Evolutionary conservation across 2,113 vertebrate species (phyloP).

Genomic region (Crotophaga sulcirostris): DNA sequence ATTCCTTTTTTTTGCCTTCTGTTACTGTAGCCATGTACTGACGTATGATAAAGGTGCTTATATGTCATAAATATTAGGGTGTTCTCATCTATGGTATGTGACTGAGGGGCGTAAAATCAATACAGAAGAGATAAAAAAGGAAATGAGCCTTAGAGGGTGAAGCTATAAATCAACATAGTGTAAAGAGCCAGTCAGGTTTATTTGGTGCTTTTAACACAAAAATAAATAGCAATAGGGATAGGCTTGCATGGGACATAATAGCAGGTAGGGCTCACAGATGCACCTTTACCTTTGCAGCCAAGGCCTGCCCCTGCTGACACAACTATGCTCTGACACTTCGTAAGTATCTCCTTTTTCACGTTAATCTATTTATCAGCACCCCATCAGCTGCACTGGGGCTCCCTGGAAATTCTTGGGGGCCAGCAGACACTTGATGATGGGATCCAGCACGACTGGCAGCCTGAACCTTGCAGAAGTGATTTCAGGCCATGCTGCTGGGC

Average conservation of each 20-base stretch:
- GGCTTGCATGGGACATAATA: not conserved
- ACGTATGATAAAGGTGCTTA: not conserved
- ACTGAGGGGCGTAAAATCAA: not conserved
- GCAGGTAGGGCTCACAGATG: not conserved
- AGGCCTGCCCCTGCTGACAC: not conserved
- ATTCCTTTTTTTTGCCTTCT: not conserved
- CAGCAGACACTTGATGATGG: not conserved
- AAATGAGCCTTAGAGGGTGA: not conserved
- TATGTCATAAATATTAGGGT: not conserved
- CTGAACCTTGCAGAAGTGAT: accelerated
- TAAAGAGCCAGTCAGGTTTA: not conserved
- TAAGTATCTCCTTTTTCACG: not conserved
- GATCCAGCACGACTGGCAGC: not conserved
- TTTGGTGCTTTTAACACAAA: not conserved
- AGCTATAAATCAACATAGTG: not conserved
- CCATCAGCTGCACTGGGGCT: accelerated
- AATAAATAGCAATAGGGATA: not conserved
- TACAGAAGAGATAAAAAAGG: not conserved
- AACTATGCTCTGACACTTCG: not conserved
- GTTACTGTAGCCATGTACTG: not conserved
- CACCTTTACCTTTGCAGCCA: not conserved
- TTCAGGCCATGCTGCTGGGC: not conserved
- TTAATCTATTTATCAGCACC: not conserved
- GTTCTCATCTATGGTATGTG: not conserved
- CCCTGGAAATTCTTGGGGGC: accelerated